Base-by-base conservation (phyloP, 2,888 invertebrate species). In the Macrophya alboannulata region DNA sequence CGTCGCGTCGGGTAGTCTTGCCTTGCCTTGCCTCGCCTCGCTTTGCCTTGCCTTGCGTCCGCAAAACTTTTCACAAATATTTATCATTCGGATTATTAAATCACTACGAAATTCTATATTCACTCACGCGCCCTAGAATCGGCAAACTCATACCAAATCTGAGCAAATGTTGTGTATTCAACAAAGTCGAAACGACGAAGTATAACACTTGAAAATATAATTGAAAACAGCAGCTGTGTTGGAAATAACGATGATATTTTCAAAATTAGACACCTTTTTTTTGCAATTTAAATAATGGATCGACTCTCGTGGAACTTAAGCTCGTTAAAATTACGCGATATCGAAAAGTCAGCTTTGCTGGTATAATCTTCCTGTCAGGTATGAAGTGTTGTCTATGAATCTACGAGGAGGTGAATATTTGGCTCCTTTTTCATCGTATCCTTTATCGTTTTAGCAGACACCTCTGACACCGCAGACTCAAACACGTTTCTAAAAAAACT, bases 41-140 rank as follows among this genome's bases (percentile, higher is more conserved):
- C 48, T 15, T 51, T 17, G 6, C 51, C 1, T 72, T 40, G 12
- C 43, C 6, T 55, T 12, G 17, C 62, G 81, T 17, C 9, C 40
- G 81, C 62, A 59, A 31, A 81, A 81, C 40, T 81, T 81, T 43
- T 62, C 10, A 21, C 81, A 81, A 81, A 81, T 81, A 81, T 81
- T 81, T 81, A 37, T 81, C 81, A 81, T 15, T 62, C 43, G 43
- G 81, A 81, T 81, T 81, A 81, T 81, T 12, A 62, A 55, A 55
- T 77, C 31, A 37, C n/a, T 25, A 8, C 31, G n/a, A 55, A 55
- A 77, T 77, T 51, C 37, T 55, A 55, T 31, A 68, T 68, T 68
- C 68, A 37, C 68, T 68, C 51, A 17, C 31, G 37, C 21, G 45
- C 6, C 12, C 55, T 31, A 77, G 9, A 37, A 55, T 55, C 55